These are phyloP conservation scores for Heterodera filipjevi DNA, from an alignment of 2,888 invertebrate species.

Conservation along the genomic window DNA sequence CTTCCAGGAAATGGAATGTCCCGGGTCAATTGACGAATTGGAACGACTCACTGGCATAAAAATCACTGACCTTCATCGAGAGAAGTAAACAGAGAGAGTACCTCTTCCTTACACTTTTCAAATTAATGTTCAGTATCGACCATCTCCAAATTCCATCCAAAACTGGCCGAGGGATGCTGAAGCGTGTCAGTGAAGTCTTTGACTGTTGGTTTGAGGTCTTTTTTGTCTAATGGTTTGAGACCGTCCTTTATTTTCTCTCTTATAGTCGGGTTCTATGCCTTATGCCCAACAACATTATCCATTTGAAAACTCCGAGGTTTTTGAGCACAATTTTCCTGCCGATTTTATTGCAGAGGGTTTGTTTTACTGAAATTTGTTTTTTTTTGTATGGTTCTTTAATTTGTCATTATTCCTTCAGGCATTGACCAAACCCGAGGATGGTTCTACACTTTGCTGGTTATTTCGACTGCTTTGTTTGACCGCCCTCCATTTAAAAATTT, in stretches of 20 bases:
- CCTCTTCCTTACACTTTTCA: background rate
- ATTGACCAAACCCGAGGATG: slow-evolving; percentile 61
- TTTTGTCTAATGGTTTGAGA: no score
- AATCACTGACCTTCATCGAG: slow-evolving; percentile 88
- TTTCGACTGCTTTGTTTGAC: slow-evolving; percentile 91
- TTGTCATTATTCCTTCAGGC: slow-evolving; percentile 28
- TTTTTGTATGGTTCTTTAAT: background rate
- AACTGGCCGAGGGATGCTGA: slow-evolving; percentile 81
- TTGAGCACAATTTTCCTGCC: slow-evolving; percentile 89
- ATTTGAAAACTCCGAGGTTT: slow-evolving; percentile 82
- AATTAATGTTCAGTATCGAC: slow-evolving; percentile 75
- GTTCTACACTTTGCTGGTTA: slow-evolving; percentile 94
- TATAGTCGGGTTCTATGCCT: slow-evolving; percentile 94
- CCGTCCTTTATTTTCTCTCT: background rate
- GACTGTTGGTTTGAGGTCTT: slow-evolving; percentile 94
- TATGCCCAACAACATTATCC: slow-evolving; percentile 95
- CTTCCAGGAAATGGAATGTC: slow-evolving; percentile 78
- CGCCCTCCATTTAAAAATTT: slow-evolving; percentile 97
- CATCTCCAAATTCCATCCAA: slow-evolving; percentile 87
- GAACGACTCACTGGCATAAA: slow-evolving; percentile 79
- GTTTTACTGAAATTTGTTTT: slow-evolving; percentile 33
- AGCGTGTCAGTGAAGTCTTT: slow-evolving; percentile 88
- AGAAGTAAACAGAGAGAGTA: slow-evolving; percentile 70
- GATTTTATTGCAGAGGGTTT: slow-evolving; percentile 98
- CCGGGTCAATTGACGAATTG: slow-evolving; percentile 90